These are phyloP conservation scores for Phrynosoma blainvillii DNA, from an alignment of 2,113 vertebrate species.

Conservation along the genomic window DNA sequence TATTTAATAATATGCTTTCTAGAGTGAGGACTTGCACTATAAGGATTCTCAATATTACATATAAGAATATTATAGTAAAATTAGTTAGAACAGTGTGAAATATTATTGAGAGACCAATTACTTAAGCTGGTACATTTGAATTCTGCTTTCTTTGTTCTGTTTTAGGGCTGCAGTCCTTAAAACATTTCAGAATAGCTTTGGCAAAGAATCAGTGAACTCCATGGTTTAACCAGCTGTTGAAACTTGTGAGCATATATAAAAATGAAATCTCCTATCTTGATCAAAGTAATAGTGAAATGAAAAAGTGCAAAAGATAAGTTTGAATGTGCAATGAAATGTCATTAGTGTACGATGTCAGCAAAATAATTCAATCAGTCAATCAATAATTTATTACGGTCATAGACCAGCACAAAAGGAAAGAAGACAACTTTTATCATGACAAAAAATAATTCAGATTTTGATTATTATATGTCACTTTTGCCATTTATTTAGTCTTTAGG, in stretches of 20 bases:
- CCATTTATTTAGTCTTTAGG: not conserved
- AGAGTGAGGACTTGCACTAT: constrained; percentile 22
- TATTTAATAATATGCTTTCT: not conserved
- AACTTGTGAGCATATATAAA: not conserved
- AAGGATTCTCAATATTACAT: constrained; percentile 13
- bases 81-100: constrained; percentile 18
- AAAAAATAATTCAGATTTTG: not conserved
- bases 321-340: not conserved
- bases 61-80: not conserved
- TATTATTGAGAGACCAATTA: not conserved
- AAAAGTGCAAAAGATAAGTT: not conserved
- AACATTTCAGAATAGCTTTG: not conserved
- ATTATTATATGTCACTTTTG: not conserved
- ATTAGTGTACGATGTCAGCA: not conserved
- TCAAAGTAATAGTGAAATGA: not conserved
- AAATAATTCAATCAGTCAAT: not conserved
- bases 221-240: not conserved
- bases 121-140: not conserved
- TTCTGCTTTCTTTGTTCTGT: not conserved
- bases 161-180: constrained; percentile 14
- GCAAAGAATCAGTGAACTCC: not conserved
- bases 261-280: not conserved
- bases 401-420: too few relatives aligned
- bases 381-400: too few relatives aligned
- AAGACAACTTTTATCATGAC: too few relatives aligned